Percentiles rank a stretch among this genome's conserved stretches.
Conservation (phyloP, 2,888 invertebrate genomes). For the Busseola fusca region DNA sequence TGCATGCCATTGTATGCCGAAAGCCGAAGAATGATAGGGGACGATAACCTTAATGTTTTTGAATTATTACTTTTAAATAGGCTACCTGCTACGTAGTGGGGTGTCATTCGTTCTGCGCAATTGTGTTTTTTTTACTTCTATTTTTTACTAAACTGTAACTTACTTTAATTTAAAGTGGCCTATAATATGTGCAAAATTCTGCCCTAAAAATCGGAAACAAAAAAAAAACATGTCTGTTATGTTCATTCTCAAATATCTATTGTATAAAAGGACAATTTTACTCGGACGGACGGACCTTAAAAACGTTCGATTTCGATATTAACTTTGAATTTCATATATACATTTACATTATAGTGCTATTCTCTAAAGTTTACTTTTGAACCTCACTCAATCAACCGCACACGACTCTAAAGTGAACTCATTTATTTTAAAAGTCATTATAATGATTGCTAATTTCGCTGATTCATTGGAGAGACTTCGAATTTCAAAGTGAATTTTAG, state of each 20-base stretch:
- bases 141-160: background rate
- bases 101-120: slow-evolving; percentile 12
- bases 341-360: background rate
- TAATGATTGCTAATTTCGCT: background rate
- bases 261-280: too few species aligned
- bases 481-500: slow-evolving; percentile 1
- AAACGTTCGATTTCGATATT: background rate
- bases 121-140: slow-evolving; percentile 8
- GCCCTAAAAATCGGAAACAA: background rate
- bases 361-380: background rate
- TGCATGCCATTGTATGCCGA: slow-evolving; percentile 33
- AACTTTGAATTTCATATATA: background rate
- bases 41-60: slow-evolving; percentile 48
- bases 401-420: background rate
- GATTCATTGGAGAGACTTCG: background rate
- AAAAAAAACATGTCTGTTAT: background rate
- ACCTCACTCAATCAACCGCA: background rate
- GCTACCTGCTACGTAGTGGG: slow-evolving; percentile 34
- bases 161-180: background rate
- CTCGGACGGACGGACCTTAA: too few species aligned
- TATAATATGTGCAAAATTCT: background rate
- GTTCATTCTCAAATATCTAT: background rate
- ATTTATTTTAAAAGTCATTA: background rate
- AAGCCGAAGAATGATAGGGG: slow-evolving; percentile 33
- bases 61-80: slow-evolving; percentile 50